Evolutionary conservation across 2,888 invertebrate genomes (phyloP).

Genomic region (Cheiracanthium punctorium): DNA sequence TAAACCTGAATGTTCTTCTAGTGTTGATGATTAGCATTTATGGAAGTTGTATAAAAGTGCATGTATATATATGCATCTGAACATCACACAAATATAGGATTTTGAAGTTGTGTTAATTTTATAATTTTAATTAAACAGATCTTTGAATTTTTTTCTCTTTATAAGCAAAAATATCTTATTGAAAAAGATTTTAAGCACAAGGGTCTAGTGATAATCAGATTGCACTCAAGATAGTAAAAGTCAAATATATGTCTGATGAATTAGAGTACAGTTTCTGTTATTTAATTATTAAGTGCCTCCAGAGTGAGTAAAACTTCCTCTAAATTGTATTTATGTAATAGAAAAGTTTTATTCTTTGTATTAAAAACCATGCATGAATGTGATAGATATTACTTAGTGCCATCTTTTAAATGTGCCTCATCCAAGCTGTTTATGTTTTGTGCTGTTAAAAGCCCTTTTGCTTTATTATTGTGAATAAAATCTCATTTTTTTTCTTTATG

Average conservation of each 20-base stretch:
- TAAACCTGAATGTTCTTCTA: not conserved
- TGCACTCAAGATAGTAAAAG: no score
- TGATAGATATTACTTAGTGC: no score
- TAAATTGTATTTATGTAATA: no score
- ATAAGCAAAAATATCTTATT: no score
- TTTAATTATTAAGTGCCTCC: no score
- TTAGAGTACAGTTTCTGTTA: no score
- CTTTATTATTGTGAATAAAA: constrained; percentile 2
- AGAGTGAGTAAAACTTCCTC: no score
- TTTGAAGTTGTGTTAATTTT: not conserved
- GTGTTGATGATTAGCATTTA: not conserved
- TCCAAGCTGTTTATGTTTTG: not conserved
- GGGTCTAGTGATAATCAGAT: no score
- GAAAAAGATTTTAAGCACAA: no score
- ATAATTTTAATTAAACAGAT: not conserved
- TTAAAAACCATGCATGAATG: no score
- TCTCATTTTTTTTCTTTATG: not conserved
- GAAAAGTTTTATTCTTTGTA: no score
- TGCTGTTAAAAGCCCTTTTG: constrained; percentile 8
- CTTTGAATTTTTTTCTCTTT: not conserved
- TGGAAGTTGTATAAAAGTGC: not conserved
- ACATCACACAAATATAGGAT: not conserved
- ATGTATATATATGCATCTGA: not conserved
- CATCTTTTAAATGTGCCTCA: not conserved
- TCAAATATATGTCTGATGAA: no score